phyloP scores from a whole-genome alignment of 2,113 vertebrate species.

The Semnornis frantzii region DNA sequence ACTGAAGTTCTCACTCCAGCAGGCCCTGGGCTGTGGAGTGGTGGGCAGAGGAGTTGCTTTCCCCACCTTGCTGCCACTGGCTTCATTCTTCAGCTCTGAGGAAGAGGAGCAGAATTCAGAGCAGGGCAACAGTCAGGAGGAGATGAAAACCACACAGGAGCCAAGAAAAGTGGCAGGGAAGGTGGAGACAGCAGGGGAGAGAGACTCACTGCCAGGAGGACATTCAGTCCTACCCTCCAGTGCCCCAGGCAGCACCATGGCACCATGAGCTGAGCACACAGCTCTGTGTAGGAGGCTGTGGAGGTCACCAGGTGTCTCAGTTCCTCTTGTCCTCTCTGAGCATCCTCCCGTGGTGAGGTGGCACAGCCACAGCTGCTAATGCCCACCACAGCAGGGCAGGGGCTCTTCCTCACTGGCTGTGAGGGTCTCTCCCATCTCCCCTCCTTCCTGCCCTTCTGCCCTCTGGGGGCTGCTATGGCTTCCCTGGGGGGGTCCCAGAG shows the following conservation, averaged over 20 bases:
- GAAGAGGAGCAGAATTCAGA: not conserved
- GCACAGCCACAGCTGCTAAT: not conserved
- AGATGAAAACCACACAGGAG: not conserved
- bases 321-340: not conserved
- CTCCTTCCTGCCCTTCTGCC: not conserved
- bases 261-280: not conserved
- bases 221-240: not conserved
- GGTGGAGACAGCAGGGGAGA: not conserved
- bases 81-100: not conserved
- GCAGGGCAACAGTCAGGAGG: not conserved
- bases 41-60: not conserved
- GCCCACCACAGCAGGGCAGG: fast-evolving
- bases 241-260: not conserved
- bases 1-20: too few species aligned
- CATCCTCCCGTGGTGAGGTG: not conserved
- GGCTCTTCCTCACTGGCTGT: not conserved
- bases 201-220: not conserved
- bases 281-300: not conserved
- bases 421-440: not conserved
- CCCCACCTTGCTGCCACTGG: not conserved
- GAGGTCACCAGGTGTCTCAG: not conserved
- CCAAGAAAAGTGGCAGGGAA: not conserved
- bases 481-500: not conserved
- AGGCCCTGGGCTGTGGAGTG: not conserved
- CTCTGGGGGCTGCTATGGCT: not conserved